phyloP scores from a whole-genome alignment of 1,140 invertebrate species.

The Laupala kohalensis region DNA sequence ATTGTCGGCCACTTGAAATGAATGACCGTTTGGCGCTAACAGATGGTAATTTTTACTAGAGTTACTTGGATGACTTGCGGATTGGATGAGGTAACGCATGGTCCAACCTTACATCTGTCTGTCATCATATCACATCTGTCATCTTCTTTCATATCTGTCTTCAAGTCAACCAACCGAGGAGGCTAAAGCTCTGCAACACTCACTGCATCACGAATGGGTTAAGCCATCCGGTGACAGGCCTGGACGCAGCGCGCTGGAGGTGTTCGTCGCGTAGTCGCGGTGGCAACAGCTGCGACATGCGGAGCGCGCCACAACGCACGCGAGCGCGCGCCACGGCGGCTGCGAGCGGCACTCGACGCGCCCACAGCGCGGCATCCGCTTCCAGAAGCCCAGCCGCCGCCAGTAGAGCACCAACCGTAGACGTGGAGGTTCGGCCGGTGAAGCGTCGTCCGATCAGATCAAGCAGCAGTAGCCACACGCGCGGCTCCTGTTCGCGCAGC shows the following conservation, averaged over 20 bases:
- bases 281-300: slow-evolving; percentile 28
- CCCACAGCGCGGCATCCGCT: slow-evolving; percentile 45
- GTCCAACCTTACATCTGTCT: too few relatives aligned
- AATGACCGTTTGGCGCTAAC: too few relatives aligned
- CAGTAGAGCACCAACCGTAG: neutral
- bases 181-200: too few relatives aligned
- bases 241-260: slow-evolving; percentile 39
- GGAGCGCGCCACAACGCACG: slow-evolving; percentile 52
- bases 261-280: slow-evolving; percentile 49
- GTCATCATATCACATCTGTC: too few relatives aligned
- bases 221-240: slow-evolving; percentile 57
- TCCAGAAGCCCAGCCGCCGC: slow-evolving; percentile 27
- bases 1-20: too few relatives aligned
- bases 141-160: too few relatives aligned
- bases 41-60: too few relatives aligned
- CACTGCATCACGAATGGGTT: too few relatives aligned
- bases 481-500: neutral
- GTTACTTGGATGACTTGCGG: too few relatives aligned
- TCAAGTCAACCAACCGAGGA: too few relatives aligned
- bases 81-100: too few relatives aligned
- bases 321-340: slow-evolving; percentile 53
- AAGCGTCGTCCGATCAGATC: slow-evolving; percentile 47
- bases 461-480: slow-evolving; percentile 44
- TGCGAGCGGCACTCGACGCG: slow-evolving; percentile 45
- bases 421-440: slow-evolving; percentile 18